Conservation (phyloP, 1,140 invertebrate species). For the Maconellicoccus hirsutus region DNA sequence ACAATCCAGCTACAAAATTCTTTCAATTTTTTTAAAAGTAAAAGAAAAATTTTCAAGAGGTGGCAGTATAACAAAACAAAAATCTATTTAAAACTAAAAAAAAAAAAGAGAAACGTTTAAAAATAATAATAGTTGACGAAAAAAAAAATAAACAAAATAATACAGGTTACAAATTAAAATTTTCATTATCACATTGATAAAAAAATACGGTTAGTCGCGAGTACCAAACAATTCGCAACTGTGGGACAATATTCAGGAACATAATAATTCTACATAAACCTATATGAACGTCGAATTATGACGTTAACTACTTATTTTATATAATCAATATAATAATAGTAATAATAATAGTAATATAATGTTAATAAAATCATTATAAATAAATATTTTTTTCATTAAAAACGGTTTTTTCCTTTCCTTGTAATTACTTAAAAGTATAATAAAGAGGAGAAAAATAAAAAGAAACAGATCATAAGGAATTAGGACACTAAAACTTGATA, state of each 20-base stretch:
- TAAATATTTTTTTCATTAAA: not conserved
- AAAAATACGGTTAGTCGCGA: conserved; percentile 14
- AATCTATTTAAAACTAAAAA: not conserved
- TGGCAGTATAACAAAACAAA: conserved; percentile 9
- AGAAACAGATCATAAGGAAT: conserved; percentile 22
- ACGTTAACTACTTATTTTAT: not conserved
- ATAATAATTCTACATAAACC: conserved; percentile 14
- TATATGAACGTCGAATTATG: not conserved
- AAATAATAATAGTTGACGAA: not conserved
- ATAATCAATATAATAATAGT: not conserved
- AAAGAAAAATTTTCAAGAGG: not conserved
- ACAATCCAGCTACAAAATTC: not conserved
- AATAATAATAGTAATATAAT: conserved; percentile 17
- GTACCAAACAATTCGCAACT: conserved; percentile 12
- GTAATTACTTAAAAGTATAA: not conserved
- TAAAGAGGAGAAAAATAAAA: conserved; percentile 12
- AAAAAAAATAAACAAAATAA: conserved; percentile 3
- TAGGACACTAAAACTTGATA: conserved; percentile 14
- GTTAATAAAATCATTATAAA: conserved; percentile 20
- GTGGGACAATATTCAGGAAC: conserved; percentile 16
- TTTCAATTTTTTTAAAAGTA: not conserved
- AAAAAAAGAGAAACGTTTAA: not conserved
- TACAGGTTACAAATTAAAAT: conserved; percentile 13
- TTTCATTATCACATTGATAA: conserved; percentile 22
- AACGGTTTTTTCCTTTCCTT: conserved; percentile 2